Evolutionary conservation across 2,113 vertebrate genomes (phyloP), one percentile per base, ranked within the genome.

Genomic region (Caretta caretta): DNA sequence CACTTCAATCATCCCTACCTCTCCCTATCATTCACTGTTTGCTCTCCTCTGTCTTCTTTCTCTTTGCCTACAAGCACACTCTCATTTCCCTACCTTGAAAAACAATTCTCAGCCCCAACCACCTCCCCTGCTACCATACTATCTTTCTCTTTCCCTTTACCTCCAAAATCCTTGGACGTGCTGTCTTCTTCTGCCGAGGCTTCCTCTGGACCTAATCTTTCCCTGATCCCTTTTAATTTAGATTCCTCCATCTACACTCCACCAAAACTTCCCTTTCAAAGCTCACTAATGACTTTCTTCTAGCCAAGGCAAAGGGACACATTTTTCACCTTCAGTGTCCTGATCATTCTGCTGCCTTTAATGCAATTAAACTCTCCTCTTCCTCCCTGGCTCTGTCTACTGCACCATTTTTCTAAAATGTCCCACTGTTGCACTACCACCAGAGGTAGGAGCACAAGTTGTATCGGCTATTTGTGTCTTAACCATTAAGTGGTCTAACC

Each of bases 401-500:
- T 56, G 51, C 2, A 6, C 49, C 27, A 3, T 29, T 65, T 96
- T 88, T 80, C 8, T 29, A 31, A 57, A 50, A 25, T 14, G 20
- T 89, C 35, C 14, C 62, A 90, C 12, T 46, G 78, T 56, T 90
- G 48, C 57, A 75, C 62, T 75, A 38, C 31, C 69, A 35, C 2
- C 5, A 5, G 3, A 54, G 31, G 16, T 35, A 91, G 57, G 57
- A 0, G 0, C 46, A 17, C 65, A 65, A 51, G 5, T 14, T 46
- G 80, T 54, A 48, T 78, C 87, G 69, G 16, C 90, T 92, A 54
- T 27, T 65, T 35, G 59, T 49, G 57, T 83, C 65, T 85, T n/a
- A 19, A 12, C 82, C 59, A 35, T 31, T 59, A 38, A 0, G 0
- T 42, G 2, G 0, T 3, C 8, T 16, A 65, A 12, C 12, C 24